Conservation (phyloP, 2,888 invertebrate species). For the Sphaerophoria taeniata region DNA sequence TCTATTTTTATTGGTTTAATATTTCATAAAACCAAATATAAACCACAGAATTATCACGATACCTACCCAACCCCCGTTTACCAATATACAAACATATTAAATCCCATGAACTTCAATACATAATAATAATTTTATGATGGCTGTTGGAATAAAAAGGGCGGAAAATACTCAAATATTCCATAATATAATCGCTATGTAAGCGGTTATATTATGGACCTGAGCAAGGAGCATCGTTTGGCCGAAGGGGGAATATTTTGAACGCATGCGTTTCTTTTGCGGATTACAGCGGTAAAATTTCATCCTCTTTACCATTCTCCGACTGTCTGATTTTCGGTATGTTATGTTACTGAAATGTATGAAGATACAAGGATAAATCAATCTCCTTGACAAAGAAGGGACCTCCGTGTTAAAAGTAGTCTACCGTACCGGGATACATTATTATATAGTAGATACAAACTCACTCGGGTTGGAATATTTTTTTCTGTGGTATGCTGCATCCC, state of each 20-base stretch:
- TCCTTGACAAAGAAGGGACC: slow-evolving; percentile 26
- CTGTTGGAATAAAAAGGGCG: slow-evolving; percentile 60
- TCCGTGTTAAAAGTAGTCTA: slow-evolving; percentile 17
- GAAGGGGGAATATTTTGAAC: slow-evolving; percentile 59
- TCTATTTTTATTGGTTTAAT: slow-evolving; percentile 55
- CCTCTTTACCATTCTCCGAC: slow-evolving; percentile 52
- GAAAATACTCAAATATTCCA: slow-evolving; percentile 67
- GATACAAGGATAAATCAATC: slow-evolving; percentile 64
- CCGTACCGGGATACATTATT: slow-evolving; percentile 61
- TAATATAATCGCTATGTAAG: slow-evolving; percentile 34
- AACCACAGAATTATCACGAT: slow-evolving; percentile 59
- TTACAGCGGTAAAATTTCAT: slow-evolving; percentile 65
- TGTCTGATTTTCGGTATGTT: slow-evolving; percentile 55
- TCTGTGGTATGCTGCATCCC: too few species aligned
- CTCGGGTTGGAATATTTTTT: too few species aligned
- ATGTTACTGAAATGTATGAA: slow-evolving; percentile 50
- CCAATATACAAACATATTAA: slow-evolving; percentile 26
- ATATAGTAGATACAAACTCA: slow-evolving; percentile 18
- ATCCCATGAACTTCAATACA: slow-evolving; percentile 55
- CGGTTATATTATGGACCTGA: slow-evolving; percentile 7
- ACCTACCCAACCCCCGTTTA: slow-evolving; percentile 8
- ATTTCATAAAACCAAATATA: slow-evolving; percentile 60
- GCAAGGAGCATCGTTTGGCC: background rate
- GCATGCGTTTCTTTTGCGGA: slow-evolving; percentile 71
- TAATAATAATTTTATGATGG: slow-evolving; percentile 72